These are phyloP conservation scores for Champsocephalus esox DNA, from an alignment of 2,797 vertebrate genomes.

Conservation along the genomic window DNA sequence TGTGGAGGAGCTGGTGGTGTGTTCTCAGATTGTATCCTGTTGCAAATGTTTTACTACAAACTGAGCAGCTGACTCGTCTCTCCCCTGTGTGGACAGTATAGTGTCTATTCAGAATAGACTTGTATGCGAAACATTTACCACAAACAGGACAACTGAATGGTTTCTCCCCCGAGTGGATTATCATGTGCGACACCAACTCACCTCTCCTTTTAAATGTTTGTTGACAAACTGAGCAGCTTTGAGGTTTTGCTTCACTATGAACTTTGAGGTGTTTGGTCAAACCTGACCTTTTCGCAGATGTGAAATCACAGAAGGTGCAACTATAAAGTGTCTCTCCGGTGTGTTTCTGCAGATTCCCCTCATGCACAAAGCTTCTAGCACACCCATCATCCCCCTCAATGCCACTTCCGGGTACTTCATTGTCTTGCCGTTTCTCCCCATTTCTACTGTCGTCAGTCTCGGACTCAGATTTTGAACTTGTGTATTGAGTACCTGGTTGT, in stretches of 20 bases:
- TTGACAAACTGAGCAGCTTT: neutral
- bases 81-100: neutral
- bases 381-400: neutral
- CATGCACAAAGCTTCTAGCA: neutral
- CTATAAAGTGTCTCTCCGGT: neutral
- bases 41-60: neutral
- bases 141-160: neutral
- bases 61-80: neutral
- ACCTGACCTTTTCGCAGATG: neutral
- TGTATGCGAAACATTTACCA: neutral
- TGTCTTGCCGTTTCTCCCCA: neutral
- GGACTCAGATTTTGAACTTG: neutral
- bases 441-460: neutral
- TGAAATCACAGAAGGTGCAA: neutral
- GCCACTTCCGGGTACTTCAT: neutral
- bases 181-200: neutral
- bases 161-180: neutral
- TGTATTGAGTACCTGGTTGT: neutral
- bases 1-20: neutral
- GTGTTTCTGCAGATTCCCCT: neutral
- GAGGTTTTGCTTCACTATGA: neutral
- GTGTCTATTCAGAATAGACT: neutral
- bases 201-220: neutral
- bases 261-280: neutral
- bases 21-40: neutral